phyloP scores from a whole-genome alignment of 1,140 invertebrate genomes.

The Cataglyphis hispanica region DNA sequence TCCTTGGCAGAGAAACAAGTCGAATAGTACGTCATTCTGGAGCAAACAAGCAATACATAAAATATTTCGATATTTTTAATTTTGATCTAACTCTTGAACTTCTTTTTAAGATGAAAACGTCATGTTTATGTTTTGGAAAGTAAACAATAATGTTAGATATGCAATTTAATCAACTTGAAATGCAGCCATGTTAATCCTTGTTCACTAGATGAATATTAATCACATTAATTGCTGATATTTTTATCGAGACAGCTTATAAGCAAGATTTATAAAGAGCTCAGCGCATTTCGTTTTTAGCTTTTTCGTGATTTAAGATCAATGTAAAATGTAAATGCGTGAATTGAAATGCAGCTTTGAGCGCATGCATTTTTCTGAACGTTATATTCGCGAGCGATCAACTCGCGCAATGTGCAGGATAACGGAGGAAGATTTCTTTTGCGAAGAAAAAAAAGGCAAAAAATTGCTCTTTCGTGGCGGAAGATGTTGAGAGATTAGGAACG shows the following conservation, averaged over 20 bases:
- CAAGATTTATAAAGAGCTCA: neutral
- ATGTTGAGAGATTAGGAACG: conserved; percentile 57
- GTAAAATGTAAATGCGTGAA: neutral
- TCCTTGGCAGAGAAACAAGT: conserved; percentile 26
- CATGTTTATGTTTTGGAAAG: neutral
- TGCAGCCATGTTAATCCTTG: neutral
- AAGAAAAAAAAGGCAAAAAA: conserved; percentile 57
- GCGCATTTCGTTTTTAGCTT: neutral
- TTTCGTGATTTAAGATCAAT: neutral
- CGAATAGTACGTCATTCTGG: neutral
- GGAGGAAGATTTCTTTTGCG: conserved; percentile 36
- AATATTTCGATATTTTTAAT: conserved; percentile 15
- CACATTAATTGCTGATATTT: neutral
- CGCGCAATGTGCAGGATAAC: conserved; percentile 10
- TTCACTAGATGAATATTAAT: neutral
- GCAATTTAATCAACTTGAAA: neutral
- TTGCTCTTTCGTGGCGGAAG: conserved; percentile 62
- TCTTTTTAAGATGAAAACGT: neutral
- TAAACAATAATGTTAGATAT: neutral
- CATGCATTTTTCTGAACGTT: conserved; percentile 53
- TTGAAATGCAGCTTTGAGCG: conserved; percentile 34
- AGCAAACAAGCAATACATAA: neutral
- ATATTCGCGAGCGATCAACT: conserved; percentile 62
- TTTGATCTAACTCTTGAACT: neutral
- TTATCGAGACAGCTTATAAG: neutral